Evolutionary conservation across 2,888 invertebrate species (phyloP), one percentile per base, ranked within the genome.

Genomic region (Celastrina argiolus): DNA sequence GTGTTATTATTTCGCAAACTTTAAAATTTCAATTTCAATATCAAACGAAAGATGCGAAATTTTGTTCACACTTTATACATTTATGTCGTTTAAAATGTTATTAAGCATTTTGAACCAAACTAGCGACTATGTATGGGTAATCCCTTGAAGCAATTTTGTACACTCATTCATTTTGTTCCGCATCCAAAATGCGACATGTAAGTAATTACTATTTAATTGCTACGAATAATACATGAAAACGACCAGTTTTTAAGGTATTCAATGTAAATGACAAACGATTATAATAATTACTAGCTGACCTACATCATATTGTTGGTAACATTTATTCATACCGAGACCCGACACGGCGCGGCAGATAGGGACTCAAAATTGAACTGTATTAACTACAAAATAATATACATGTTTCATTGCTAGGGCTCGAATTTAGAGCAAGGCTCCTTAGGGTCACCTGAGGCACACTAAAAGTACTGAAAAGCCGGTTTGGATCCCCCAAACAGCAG

Each of bases 191-290:
- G 51, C 22, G 51, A 51, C 22, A 26, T 14, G 22, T 45, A 14
- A 51, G 22, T 51, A 51, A 51, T 22, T 26, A 16, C 51, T 51
- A 51, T 51, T 14, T 26, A 51, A 51, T 51, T 51, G 51, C 51
- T 51, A 51, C 51, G 51, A 26, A 51, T 51, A 51, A 51, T 26
- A 51, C 51, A 51, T 51, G 22, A 26, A 51, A 22, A 51, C 12
- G 22, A 12, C 51, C 51, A 22, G 51, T 12, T 22, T 18, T 51
- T 51, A 51, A 10, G 10, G 45, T 22, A 3, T 51, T 51, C 16
- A 26, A 22, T 51, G 51, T 22, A 51, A 51, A 51, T 51, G 12
- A 51, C 6, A 51, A 18, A 26, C 51, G 22, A 51, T 51, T 51
- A 51, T 22, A 51, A 12, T 51, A 51, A 51, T 51, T 51, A 51